These are phyloP conservation scores for Mesochorus sp. DNA, from an alignment of 2,888 invertebrate species.

Conservation along the genomic window DNA sequence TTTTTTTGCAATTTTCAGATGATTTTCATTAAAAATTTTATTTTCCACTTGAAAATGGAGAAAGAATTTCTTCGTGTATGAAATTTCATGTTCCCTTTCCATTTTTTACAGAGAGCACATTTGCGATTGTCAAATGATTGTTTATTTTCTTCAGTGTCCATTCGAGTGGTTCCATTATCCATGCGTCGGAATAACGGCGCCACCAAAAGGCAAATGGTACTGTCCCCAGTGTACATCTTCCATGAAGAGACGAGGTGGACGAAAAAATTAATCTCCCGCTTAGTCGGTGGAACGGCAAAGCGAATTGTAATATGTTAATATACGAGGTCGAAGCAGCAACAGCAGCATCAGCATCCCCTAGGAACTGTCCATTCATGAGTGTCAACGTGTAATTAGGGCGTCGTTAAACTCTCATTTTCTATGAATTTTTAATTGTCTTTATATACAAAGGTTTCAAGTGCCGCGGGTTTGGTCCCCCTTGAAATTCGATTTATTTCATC, in stretches of 20 bases:
- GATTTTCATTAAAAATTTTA: too few relatives aligned
- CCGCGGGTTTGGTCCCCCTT: neutral
- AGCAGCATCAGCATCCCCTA: conserved; percentile 74
- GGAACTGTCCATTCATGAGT: conserved; percentile 75
- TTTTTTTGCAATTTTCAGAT: too few relatives aligned
- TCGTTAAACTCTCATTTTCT: conserved; percentile 73
- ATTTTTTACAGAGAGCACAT: conserved; percentile 4
- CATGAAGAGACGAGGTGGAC: conserved; percentile 92
- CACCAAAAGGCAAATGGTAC: conserved; percentile 99
- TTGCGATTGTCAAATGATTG: conserved; percentile 17
- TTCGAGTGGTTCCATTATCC: conserved; percentile 99
- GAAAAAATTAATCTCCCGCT: conserved; percentile 88
- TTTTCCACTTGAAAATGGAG: too few relatives aligned
- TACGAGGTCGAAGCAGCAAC: conserved; percentile 59
- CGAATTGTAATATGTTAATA: conserved; percentile 43
- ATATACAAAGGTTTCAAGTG: conserved; percentile 62
- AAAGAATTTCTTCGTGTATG: too few relatives aligned
- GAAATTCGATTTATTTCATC: conserved; percentile 1
- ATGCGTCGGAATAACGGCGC: conserved; percentile 97
- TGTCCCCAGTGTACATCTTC: conserved; percentile 97
- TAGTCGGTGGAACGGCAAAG: conserved; percentile 66
- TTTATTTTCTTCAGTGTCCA: conserved; percentile 88
- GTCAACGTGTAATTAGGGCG: conserved; percentile 71
- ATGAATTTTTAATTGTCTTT: conserved; percentile 73
- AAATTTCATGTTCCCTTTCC: neutral